phyloP scores from a whole-genome alignment of 2,113 vertebrate species.

The Pollachius pollachius region DNA sequence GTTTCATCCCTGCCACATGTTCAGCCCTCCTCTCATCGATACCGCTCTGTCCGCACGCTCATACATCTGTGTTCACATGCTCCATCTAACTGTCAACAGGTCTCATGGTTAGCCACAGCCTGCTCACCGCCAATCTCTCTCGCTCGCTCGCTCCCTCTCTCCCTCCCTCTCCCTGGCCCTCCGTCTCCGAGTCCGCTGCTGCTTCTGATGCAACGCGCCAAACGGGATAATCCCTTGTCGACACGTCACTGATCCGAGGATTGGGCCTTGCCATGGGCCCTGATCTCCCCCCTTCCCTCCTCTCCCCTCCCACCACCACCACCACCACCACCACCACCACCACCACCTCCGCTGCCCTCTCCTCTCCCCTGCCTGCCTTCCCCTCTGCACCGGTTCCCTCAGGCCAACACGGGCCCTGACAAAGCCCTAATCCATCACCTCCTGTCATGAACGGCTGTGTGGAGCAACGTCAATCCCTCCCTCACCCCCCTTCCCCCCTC shows the following conservation, averaged over 20 bases:
- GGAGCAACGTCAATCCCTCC: constrained; percentile 42
- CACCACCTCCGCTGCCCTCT: not conserved
- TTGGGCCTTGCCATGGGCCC: constrained; percentile 59
- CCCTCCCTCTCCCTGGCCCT: not conserved
- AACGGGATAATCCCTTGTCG: constrained; percentile 79
- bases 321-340: too few relatives aligned
- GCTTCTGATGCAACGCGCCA: constrained; percentile 72
- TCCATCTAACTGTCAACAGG: constrained; percentile 1
- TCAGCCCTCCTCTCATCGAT: not conserved
- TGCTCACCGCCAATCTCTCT: constrained; percentile 23
- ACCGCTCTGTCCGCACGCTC: too few relatives aligned
- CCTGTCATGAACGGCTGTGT: constrained; percentile 73
- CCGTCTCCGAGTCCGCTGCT: constrained; percentile 47
- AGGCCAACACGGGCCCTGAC: constrained; percentile 63
- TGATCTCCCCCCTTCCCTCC: constrained; percentile 37
- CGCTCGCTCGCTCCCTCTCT: constrained; percentile 17
- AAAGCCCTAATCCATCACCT: constrained; percentile 78
- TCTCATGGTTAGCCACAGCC: constrained; percentile 8
- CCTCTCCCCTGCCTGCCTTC: constrained; percentile 20
- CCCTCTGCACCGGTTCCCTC: constrained; percentile 56
- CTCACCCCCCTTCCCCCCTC: not conserved
- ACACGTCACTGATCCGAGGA: constrained; percentile 75
- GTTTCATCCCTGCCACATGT: too few relatives aligned
- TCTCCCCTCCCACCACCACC: too few relatives aligned
- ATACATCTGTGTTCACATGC: not conserved